phyloP scores from a whole-genome alignment of 2,797 vertebrate genomes.

The Gallinago solitaria region DNA sequence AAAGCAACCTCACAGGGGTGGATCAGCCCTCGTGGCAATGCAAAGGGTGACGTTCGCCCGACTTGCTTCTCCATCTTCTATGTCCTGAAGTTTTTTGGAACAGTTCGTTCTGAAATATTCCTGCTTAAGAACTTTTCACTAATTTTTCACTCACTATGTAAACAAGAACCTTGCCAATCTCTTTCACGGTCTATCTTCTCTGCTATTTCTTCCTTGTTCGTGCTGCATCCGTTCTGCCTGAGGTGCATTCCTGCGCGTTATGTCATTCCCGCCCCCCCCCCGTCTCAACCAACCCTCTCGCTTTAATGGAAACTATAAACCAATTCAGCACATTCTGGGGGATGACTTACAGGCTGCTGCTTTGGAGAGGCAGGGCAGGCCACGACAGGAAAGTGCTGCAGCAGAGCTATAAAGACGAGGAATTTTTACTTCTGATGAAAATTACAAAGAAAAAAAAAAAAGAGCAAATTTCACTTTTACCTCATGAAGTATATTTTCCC shows the following conservation, averaged over 20 bases:
- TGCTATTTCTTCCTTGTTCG: neutral
- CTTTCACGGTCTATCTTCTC: neutral
- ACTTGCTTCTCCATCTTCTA: neutral
- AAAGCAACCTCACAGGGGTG: neutral
- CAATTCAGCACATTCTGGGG: slow-evolving; percentile 33
- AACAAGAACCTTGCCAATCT: slow-evolving; percentile 4
- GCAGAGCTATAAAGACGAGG: neutral
- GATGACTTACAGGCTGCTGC: slow-evolving; percentile 60
- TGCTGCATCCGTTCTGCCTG: neutral
- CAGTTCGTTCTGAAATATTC: neutral
- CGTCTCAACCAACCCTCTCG: slow-evolving; percentile 3
- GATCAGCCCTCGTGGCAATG: neutral
- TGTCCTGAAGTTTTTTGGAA: neutral
- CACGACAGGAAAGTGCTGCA: slow-evolving; percentile 55
- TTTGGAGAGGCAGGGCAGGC: slow-evolving; percentile 68
- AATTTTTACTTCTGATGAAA: slow-evolving; percentile 47
- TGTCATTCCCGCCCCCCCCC: neutral
- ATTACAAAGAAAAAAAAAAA: neutral
- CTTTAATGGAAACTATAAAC: slow-evolving; percentile 36
- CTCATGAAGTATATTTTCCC: neutral
- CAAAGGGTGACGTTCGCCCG: neutral
- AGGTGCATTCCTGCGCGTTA: neutral
- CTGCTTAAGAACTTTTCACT: neutral
- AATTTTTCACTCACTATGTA: neutral
- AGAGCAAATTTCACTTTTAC: neutral